Evolutionary conservation across 2,797 vertebrate species (phyloP), one percentile per base, ranked within the genome.

Genomic region (Cetoscarus ocellatus): DNA sequence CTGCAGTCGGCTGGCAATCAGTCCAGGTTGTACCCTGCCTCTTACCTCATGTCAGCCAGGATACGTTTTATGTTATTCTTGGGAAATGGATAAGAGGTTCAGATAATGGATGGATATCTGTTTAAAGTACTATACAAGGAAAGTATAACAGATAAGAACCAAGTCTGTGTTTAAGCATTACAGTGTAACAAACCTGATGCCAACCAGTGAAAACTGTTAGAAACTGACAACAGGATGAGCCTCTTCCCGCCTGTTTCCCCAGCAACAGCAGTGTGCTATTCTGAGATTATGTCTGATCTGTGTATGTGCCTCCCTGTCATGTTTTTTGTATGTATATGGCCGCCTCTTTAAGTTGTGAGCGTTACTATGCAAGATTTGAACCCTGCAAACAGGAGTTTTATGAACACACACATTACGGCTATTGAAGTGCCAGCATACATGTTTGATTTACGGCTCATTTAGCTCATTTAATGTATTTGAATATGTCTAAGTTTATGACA

Each of bases 201-300:
- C 47, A 47, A 57, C 9, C 14, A 58, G 5, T 40, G 36, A n/a
- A 51, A 1, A 19, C 10, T 38, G 19, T 68, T 50, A 18, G 36
- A 67, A 15, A 51, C 50, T 66, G 63, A 59, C 17, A 49, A 38
- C 44, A 52, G 19, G 63, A 50, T 44, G 34, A 10, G 63, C 18
- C 15, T 39, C 7, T 67, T 67, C 44, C 39, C 18, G 45, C 51
- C 65, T 12, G 59, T 79, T 76, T 77, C 78, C 73, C 60, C 58
- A 57, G 79, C 68, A 79, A 87, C 82, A 80, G 69, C 72, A 73
- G 51, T 12, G 51, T 59, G 61, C 55, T 74, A 62, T 58, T 74
- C 64, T 82, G 44, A 75, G 45, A 66, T 77, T 15, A 60, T 27
- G 15, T 13, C 51, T 2, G 38, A 38, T 51, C 60, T 36, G 18